Percentiles rank a stretch among this genome's conserved stretches.
Evolutionary conservation across 2,113 vertebrate genomes (phyloP).

Genomic region (Epinephelus fuscoguttatus): DNA sequence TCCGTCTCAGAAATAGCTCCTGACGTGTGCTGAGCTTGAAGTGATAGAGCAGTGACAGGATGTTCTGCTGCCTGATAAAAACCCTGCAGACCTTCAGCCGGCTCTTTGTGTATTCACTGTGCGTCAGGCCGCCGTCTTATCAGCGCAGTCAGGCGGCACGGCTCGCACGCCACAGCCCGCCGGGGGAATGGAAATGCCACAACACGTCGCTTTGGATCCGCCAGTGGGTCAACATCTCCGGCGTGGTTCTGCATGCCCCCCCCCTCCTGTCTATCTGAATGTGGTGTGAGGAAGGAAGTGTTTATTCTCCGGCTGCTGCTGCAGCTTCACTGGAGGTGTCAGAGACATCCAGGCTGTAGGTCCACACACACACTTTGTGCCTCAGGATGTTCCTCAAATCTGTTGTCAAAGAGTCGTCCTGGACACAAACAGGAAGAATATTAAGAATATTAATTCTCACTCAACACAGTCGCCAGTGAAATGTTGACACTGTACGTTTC

Average conservation of each 20-base stretch:
- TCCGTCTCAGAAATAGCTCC: not conserved
- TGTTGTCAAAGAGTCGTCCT: too few relatives aligned
- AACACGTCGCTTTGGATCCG: conserved; percentile 37
- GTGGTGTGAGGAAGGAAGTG: not conserved
- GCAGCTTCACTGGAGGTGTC: not conserved
- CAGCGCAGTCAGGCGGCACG: conserved; percentile 43
- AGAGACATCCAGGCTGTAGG: not conserved
- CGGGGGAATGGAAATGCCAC: conserved; percentile 48
- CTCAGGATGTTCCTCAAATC: too few relatives aligned
- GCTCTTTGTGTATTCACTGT: conserved; percentile 36
- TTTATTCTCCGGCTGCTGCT: conserved; percentile 2
- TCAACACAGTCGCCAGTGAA: too few relatives aligned
- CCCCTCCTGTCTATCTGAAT: not conserved
- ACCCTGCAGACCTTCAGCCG: not conserved
- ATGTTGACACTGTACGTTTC: too few relatives aligned
- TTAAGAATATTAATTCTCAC: too few relatives aligned
- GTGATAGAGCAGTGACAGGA: conserved; percentile 13
- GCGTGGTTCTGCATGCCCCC: conserved; percentile 9
- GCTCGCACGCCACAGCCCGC: conserved; percentile 31
- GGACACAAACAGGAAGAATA: too few relatives aligned
- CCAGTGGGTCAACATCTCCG: conserved; percentile 18
- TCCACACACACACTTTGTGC: not conserved
- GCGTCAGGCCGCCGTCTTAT: conserved; percentile 28
- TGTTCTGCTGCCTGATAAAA: not conserved
- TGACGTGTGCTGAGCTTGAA: conserved; percentile 10